A percentile compares a stretch with the other conserved stretches of the same genome.
Conservation (phyloP, 2,888 invertebrate species). For the Conus canariensis region DNA sequence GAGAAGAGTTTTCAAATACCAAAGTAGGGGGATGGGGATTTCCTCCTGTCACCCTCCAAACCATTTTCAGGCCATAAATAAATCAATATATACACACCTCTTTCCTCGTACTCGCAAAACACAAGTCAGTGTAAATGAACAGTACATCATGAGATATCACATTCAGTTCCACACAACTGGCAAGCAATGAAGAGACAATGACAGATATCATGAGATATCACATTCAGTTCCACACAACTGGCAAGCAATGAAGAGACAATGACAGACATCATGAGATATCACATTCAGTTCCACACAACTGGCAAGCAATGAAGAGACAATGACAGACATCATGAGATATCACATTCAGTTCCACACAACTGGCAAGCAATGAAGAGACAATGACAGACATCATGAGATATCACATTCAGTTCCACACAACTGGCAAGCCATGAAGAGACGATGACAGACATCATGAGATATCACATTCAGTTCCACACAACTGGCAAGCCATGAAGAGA, state of each 20-base stretch:
- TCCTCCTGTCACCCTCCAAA: constrained; percentile 3
- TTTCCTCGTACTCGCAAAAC: neutral
- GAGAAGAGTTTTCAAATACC: neutral
- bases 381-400: no score
- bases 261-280: no score
- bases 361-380: no score
- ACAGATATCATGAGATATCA: neutral
- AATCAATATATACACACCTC: constrained; percentile 26
- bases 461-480: no score
- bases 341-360: no score
- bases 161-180: constrained; percentile 27
- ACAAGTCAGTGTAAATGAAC: neutral
- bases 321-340: no score
- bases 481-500: no score
- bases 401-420: no score
- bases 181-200: constrained; percentile 10
- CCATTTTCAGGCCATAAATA: constrained; percentile 31
- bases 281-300: no score
- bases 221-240: constrained; percentile 25
- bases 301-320: no score
- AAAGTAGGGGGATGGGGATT: neutral
- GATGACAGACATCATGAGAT: no score
- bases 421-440: no score
- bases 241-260: constrained; percentile 22
- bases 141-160: constrained; percentile 20